Percentiles rank a stretch among this genome's conserved stretches.
Evolutionary conservation across 2,888 invertebrate genomes (phyloP).

Genomic region (Drosophila lacicola): DNA sequence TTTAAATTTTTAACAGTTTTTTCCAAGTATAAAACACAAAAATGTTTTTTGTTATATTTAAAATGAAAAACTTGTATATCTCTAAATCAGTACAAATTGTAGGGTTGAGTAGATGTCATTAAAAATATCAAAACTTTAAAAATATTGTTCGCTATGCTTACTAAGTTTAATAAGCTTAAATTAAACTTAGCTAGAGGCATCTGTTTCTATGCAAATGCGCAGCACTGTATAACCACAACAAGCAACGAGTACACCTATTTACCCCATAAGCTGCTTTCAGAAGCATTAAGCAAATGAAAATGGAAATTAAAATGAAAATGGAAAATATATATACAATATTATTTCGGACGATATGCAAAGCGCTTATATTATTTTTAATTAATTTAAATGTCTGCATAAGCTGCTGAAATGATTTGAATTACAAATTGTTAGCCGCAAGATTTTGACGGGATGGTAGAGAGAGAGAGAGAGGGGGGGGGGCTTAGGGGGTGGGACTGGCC

Average conservation of each 20-base stretch:
- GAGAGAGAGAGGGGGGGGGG: too few relatives aligned
- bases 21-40: too few relatives aligned
- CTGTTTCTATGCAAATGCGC: constrained; percentile 28
- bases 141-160: too few relatives aligned
- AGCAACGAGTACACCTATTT: constrained; percentile 26
- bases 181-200: too few relatives aligned
- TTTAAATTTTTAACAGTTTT: too few relatives aligned
- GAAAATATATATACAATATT: constrained; percentile 12
- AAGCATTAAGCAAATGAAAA: constrained; percentile 74
- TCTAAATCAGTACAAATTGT: too few relatives aligned
- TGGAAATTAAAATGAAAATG: constrained; percentile 51
- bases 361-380: constrained; percentile 56
- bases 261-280: constrained; percentile 68
- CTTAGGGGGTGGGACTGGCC: neutral
- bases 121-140: too few relatives aligned
- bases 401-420: constrained; percentile 32
- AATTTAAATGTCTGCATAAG: constrained; percentile 59
- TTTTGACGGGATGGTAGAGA: neutral
- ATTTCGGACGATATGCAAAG: constrained; percentile 39
- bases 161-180: too few relatives aligned
- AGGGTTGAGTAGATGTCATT: too few relatives aligned
- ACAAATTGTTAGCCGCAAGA: constrained; percentile 23
- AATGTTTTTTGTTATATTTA: too few relatives aligned
- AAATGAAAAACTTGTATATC: too few relatives aligned
- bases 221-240: constrained; percentile 27